Conservation (phyloP, 2,797 vertebrate genomes). For the Takifugu rubripes region DNA sequence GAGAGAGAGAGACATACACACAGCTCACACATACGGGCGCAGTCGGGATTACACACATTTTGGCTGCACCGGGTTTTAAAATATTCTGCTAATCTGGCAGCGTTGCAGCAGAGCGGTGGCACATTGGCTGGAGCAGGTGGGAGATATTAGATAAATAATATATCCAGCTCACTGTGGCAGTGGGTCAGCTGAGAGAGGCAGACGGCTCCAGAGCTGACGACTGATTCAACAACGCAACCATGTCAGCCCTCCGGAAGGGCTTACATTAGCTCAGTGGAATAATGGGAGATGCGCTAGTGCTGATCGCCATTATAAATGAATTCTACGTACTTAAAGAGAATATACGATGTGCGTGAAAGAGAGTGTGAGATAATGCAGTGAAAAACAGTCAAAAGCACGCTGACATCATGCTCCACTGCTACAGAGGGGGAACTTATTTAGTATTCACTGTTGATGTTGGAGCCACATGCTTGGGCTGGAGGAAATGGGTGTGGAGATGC, state of each 20-base stretch:
- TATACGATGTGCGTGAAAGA: background rate
- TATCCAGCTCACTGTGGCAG: slow-evolving; percentile 62
- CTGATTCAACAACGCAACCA: slow-evolving; percentile 58
- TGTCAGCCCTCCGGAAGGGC: slow-evolving; percentile 38
- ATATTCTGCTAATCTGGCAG: background rate
- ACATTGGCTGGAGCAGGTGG: background rate
- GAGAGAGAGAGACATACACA: too few relatives aligned
- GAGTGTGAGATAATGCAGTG: background rate
- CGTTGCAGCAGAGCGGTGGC: background rate
- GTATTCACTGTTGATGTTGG: slow-evolving; percentile 55
- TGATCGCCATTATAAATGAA: slow-evolving; percentile 11
- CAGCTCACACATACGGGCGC: background rate
- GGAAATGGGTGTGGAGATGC: slow-evolving; percentile 45
- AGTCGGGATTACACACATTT: background rate
- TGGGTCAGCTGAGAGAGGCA: slow-evolving; percentile 56
- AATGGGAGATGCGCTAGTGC: slow-evolving; percentile 3
- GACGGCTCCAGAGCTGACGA: slow-evolving; percentile 28
- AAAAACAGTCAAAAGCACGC: slow-evolving; percentile 10
- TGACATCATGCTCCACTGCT: slow-evolving; percentile 42
- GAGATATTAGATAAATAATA: slow-evolving; percentile 9
- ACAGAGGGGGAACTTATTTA: slow-evolving; percentile 54
- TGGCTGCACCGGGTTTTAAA: background rate
- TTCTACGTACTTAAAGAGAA: slow-evolving; percentile 15
- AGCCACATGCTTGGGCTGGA: slow-evolving; percentile 28
- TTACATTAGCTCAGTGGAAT: slow-evolving; percentile 40